Percentiles rank a stretch among this genome's conserved stretches.
These are phyloP conservation scores for Caenorhabditis virilis DNA, from an alignment of 2,888 invertebrate species.

Conservation along the genomic window DNA sequence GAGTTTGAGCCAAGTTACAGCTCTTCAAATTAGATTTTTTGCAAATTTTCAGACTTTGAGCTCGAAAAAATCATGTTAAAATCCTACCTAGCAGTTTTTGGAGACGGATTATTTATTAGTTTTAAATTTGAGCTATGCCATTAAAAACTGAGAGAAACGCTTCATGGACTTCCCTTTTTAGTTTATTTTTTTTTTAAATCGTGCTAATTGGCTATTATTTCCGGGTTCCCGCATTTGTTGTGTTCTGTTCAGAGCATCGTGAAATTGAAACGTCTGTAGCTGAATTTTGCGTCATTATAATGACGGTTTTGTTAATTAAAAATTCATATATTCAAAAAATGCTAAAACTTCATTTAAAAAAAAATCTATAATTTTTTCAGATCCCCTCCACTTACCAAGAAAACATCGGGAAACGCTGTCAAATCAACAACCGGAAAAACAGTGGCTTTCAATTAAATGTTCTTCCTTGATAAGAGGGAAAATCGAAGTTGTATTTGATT, in stretches of 20 bases:
- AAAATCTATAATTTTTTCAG: slow-evolving; percentile 7
- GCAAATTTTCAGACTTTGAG: too few relatives aligned
- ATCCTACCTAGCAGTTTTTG: too few relatives aligned
- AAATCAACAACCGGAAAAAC: slow-evolving; percentile 32
- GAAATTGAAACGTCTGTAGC: neutral
- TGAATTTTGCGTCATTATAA: neutral
- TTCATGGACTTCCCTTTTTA: too few relatives aligned
- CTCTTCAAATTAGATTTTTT: too few relatives aligned
- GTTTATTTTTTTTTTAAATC: too few relatives aligned
- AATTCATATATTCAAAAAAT: neutral
- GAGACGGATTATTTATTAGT: too few relatives aligned
- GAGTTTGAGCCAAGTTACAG: too few relatives aligned
- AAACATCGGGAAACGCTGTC: slow-evolving; percentile 11
- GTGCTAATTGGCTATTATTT: neutral
- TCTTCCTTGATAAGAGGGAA: neutral
- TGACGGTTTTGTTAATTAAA: neutral
- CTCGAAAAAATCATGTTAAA: too few relatives aligned
- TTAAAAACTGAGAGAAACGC: too few relatives aligned
- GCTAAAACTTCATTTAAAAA: neutral
- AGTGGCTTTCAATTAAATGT: slow-evolving; percentile 30
- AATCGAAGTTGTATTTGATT: neutral
- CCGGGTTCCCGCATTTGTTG: neutral
- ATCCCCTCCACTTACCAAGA: slow-evolving; percentile 37
- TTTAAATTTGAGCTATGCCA: too few relatives aligned
- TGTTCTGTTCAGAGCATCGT: neutral